phyloP scores from a whole-genome alignment of 2,113 vertebrate species.

The Embiotoca jacksoni region DNA sequence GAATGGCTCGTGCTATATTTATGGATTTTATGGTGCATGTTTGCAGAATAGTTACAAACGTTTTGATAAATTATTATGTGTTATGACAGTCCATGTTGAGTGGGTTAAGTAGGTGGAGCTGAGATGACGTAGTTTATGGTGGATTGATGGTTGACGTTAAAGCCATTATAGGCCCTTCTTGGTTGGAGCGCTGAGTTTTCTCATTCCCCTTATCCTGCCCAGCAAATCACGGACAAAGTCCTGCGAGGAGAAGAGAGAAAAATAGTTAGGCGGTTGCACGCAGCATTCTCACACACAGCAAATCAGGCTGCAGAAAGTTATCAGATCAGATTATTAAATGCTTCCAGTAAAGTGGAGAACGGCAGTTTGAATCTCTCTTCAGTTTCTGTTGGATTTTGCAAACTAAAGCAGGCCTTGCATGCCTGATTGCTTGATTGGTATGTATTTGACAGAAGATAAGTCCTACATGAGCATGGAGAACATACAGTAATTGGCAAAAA shows the following conservation, averaged over 20 bases:
- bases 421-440: no score
- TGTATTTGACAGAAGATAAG: no score
- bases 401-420: background rate
- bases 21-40: slow-evolving; percentile 47
- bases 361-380: no score
- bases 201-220: slow-evolving; percentile 96
- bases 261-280: background rate
- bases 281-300: background rate
- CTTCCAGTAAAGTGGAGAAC: no score
- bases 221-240: slow-evolving; percentile 95
- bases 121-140: slow-evolving; percentile 53
- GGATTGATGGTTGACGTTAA: slow-evolving; percentile 40
- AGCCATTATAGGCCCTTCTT: slow-evolving; percentile 93
- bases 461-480: no score
- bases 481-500: no score
- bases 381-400: background rate
- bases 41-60: slow-evolving; percentile 53
- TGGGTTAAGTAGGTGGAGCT: slow-evolving; percentile 51
- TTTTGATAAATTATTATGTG: slow-evolving; percentile 42
- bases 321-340: no score
- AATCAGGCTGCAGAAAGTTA: background rate
- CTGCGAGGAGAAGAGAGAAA: slow-evolving; percentile 73
- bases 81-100: slow-evolving; percentile 57
- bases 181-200: slow-evolving; percentile 94
- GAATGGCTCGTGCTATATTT: slow-evolving; percentile 52